Evolutionary conservation across 2,113 vertebrate genomes (phyloP), one percentile per base, ranked within the genome.

Genomic region (Eudyptes chrysolophus): DNA sequence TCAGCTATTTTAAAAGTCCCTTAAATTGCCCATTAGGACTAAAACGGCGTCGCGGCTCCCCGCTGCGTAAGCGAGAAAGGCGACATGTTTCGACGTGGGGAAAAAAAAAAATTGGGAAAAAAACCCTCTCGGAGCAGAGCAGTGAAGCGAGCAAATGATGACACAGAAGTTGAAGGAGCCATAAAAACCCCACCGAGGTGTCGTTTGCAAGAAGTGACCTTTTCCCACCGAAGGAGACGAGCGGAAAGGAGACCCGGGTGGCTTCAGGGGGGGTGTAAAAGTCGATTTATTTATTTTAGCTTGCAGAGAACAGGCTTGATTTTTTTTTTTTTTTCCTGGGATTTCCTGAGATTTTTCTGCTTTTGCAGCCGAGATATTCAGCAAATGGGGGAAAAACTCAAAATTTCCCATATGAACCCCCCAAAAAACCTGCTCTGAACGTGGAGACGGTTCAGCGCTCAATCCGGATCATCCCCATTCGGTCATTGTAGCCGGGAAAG

Each of bases 161-260:
- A 69, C 85, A 85, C 57, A 87, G 83, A 60, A 92, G 94, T 68
- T 95, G 95, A 78, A 93, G 57, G 61, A 83, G 95, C 87, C 93
- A 94, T 97, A 95, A 97, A 96, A 96, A 30, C 38, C 90, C 89
- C 95, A 92, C 87, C 5, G 32, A 97, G 96, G 97, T 38, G 80
- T 87, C 91, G 7, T 94, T 97, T 89, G 94, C 4, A 30, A 94
- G 85, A 36, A 92, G 93, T 97, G 97, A 98, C 97, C 96, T 97
- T 97, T 96, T 86, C 93, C 91, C 90, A 85, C 66, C 54, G 0
- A 57, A 85, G 94, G 82, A 93, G 92, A 92, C 1, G 21, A 95
- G 95, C 5, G 17, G 92, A 90, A 92, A 93, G 87, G 87, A 95
- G 97, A 57, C 80, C 70, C 16, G 0, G 54, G 83, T 77, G 93